These are phyloP conservation scores for Nothoprocta pentlandii DNA, from an alignment of 2,113 vertebrate genomes.

Conservation along the genomic window DNA sequence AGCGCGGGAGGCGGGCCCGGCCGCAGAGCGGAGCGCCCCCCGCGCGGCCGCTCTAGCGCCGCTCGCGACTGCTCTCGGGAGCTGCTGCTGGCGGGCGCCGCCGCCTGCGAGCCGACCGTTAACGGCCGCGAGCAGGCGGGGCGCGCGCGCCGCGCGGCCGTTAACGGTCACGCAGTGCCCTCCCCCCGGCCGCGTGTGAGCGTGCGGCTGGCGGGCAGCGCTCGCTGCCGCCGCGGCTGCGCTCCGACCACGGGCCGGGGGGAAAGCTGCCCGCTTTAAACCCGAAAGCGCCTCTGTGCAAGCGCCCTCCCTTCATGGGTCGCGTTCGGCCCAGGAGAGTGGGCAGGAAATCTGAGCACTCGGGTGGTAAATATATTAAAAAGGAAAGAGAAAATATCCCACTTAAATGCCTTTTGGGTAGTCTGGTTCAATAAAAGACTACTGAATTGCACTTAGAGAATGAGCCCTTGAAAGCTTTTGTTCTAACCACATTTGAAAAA, in stretches of 20 bases:
- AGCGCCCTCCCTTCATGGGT: not conserved
- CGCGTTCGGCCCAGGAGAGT: not conserved
- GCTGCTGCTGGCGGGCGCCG: not conserved
- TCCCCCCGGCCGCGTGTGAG: not conserved
- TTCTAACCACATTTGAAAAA: fast-evolving
- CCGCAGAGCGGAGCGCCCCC: not conserved
- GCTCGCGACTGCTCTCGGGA: not conserved
- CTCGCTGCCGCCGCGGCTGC: not conserved
- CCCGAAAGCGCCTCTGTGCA: no score
- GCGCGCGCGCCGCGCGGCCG: no score
- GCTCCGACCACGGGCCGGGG: not conserved
- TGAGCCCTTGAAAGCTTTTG: no score
- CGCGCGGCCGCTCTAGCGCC: not conserved
- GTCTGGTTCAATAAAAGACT: fast-evolving
- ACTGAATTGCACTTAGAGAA: fast-evolving
- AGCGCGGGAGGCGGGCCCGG: not conserved
- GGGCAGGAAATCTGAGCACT: fast-evolving
- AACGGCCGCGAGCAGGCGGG: no score
- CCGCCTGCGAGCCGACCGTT: no score
- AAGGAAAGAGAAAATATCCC: fast-evolving
- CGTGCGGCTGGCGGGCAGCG: not conserved
- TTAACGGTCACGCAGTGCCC: not conserved
- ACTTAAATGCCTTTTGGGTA: fast-evolving
- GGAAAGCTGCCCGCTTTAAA: not conserved
- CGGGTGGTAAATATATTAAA: not conserved